Conservation (phyloP, 2,113 vertebrate species). For the Pelodiscus sinensis region DNA sequence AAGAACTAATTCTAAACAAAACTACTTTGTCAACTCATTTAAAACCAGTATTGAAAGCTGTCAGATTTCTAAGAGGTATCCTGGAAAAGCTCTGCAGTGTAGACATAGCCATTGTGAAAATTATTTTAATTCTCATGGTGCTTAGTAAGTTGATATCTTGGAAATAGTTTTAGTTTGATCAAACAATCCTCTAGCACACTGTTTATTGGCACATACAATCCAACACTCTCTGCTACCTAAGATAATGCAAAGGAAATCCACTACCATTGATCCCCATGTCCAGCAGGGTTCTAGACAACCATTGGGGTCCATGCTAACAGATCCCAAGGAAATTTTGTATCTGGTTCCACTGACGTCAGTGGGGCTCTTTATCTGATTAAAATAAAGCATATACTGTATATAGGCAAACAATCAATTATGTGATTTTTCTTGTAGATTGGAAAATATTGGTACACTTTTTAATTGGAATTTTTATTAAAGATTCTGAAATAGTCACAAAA, state of each 20-base stretch:
- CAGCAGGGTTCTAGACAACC: too few relatives aligned
- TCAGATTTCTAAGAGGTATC: background rate
- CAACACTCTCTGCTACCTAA: too few relatives aligned
- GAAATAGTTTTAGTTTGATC: too few relatives aligned
- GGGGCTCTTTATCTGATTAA: background rate
- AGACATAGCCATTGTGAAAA: too few relatives aligned
- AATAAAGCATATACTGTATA: background rate
- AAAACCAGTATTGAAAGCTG: background rate
- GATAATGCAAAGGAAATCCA: too few relatives aligned
- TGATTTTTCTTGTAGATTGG: background rate
- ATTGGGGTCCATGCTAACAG: background rate
- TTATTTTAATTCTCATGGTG: too few relatives aligned
- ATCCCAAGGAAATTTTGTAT: background rate
- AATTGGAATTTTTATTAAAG: background rate
- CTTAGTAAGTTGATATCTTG: too few relatives aligned
- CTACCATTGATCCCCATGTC: too few relatives aligned
- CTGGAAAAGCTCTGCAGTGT: background rate
- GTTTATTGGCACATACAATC: too few relatives aligned
- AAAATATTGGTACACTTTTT: background rate
- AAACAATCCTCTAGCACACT: too few relatives aligned
- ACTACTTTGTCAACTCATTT: background rate
- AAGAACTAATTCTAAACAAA: background rate
- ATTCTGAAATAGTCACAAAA: background rate
- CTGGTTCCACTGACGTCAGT: background rate
- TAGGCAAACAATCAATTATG: background rate